A percentile compares a stretch with the other conserved stretches of the same genome.
These are phyloP conservation scores for silkworm (Bombyx mori) DNA, from an alignment of 1,140 invertebrate genomes.

Conservation along the genomic window DNA sequence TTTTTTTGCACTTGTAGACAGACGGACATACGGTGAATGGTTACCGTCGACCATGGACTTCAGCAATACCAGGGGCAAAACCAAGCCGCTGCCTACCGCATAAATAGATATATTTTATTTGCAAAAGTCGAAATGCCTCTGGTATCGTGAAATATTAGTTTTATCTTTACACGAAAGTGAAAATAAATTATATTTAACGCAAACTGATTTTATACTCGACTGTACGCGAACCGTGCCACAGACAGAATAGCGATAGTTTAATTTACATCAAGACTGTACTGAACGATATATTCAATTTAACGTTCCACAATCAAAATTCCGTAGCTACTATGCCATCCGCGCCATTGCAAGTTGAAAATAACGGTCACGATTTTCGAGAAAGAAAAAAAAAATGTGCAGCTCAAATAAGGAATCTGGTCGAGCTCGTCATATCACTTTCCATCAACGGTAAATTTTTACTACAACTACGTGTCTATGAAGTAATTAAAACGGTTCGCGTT, in stretches of 20 bases:
- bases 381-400: slow-evolving; percentile 6
- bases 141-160: too few relatives aligned
- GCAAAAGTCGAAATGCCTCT: too few relatives aligned
- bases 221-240: slow-evolving; percentile 9
- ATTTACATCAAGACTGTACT: slow-evolving; percentile 20
- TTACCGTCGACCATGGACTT: too few relatives aligned
- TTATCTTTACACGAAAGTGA: too few relatives aligned
- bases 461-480: slow-evolving; percentile 56
- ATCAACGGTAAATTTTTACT: slow-evolving; percentile 43
- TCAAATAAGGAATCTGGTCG: slow-evolving; percentile 16
- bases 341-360: background rate
- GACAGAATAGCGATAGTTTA: slow-evolving; percentile 20
- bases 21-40: too few relatives aligned
- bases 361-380: background rate
- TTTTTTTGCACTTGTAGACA: too few relatives aligned
- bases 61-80: too few relatives aligned
- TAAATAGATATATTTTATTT: too few relatives aligned
- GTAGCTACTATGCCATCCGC: background rate
- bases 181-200: too few relatives aligned
- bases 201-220: slow-evolving; percentile 3
- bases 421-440: slow-evolving; percentile 56
- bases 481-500: slow-evolving; percentile 63
- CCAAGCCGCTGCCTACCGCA: too few relatives aligned
- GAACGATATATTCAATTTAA: slow-evolving; percentile 13
- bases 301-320: slow-evolving; percentile 8